phyloP scores from a whole-genome alignment of 2,888 invertebrate genomes.

The Nemurella pictetii region DNA sequence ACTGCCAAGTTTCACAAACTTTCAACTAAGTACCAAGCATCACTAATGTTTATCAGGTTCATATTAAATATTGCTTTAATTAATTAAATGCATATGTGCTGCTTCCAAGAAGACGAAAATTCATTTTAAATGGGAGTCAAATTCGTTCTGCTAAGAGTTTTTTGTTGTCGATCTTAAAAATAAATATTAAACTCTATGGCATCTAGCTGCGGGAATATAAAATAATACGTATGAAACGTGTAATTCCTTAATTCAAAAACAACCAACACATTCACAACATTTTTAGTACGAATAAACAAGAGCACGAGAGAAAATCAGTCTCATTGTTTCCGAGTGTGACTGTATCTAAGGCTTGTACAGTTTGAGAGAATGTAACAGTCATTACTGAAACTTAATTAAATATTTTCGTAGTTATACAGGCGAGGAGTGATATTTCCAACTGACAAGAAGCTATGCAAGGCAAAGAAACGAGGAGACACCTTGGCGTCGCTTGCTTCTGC shows the following conservation, averaged over 20 bases:
- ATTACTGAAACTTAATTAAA: constrained; percentile 32
- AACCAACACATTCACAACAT: not conserved
- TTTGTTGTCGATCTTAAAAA: no score
- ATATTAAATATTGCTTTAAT: not conserved
- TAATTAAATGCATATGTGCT: no score
- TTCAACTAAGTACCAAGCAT: not conserved
- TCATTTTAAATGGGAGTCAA: no score
- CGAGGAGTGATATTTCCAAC: constrained; percentile 27
- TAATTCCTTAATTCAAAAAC: no score
- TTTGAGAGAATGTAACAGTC: constrained; percentile 12
- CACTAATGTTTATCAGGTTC: not conserved
- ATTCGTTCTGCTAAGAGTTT: no score
- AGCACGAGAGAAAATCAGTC: not conserved
- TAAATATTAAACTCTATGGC: no score
- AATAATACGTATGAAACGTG: no score
- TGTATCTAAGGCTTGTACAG: not conserved
- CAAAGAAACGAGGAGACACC: constrained; percentile 17
- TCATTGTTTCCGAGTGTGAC: constrained; percentile 4
- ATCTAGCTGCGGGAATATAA: no score
- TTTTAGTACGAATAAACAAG: not conserved
- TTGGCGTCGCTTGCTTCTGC: not conserved
- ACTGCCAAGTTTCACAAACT: not conserved
- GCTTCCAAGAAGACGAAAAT: no score
- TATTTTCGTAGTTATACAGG: constrained; percentile 25
- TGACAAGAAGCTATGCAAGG: constrained; percentile 16